Conservation (phyloP, 1,140 invertebrate species). For the Drosophila nannoptera region DNA sequence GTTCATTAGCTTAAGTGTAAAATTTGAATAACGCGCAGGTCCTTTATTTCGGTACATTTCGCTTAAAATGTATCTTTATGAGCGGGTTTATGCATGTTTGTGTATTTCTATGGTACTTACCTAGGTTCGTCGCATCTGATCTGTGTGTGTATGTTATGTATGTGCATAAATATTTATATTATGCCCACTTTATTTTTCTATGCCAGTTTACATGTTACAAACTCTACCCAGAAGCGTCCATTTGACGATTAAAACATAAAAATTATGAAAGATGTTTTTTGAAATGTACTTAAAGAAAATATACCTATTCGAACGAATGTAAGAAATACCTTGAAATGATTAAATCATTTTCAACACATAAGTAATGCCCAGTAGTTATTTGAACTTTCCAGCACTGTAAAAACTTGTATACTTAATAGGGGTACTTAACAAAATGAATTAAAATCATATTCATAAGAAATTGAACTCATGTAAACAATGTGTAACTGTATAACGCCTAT, state of each 20-base stretch:
- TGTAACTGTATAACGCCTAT: not conserved
- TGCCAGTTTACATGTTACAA: constrained; percentile 34
- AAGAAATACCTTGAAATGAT: constrained; percentile 68
- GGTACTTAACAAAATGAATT: constrained; percentile 45
- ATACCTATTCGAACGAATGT: constrained; percentile 24
- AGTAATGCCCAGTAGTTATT: constrained; percentile 55
- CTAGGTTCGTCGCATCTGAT: constrained; percentile 13
- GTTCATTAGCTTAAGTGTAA: constrained; percentile 65
- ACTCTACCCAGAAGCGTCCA: constrained; percentile 19
- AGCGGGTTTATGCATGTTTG: constrained; percentile 10
- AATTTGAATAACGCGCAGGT: constrained; percentile 47
- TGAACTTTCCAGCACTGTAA: constrained; percentile 51
- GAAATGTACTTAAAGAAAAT: constrained; percentile 48
- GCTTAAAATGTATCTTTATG: constrained; percentile 8
- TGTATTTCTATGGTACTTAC: constrained; percentile 29
- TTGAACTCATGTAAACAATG: constrained; percentile 29
- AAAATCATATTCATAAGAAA: constrained; percentile 36
- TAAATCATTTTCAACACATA: constrained; percentile 40
- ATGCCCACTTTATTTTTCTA: constrained; percentile 58
- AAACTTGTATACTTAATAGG: constrained; percentile 33
- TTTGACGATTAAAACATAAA: constrained; percentile 18
- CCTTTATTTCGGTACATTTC: constrained; percentile 25
- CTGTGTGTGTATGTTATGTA: constrained; percentile 18
- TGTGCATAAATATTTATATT: not conserved
- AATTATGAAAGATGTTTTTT: not conserved